Conservation (phyloP, 2,797 vertebrate species). For the Melanotaenia trifasciata region DNA sequence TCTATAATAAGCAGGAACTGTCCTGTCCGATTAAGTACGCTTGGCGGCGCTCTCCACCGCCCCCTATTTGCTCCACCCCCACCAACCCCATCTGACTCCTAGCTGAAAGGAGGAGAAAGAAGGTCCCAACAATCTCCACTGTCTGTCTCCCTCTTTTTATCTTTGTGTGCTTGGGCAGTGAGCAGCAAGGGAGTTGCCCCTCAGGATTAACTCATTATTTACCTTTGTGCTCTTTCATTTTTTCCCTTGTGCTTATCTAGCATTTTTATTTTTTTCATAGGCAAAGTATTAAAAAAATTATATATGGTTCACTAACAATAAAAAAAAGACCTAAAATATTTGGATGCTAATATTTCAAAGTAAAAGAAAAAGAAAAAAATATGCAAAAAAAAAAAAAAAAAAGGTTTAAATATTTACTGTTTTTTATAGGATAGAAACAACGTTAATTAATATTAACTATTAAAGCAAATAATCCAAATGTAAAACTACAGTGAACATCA, state of each 20-base stretch:
- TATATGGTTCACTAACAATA: background rate
- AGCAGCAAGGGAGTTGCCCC: constrained; percentile 36
- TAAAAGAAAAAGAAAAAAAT: background rate
- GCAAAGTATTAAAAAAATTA: background rate
- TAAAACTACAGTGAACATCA: no score
- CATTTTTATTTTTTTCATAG: background rate
- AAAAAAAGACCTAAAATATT: background rate
- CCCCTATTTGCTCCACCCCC: constrained; percentile 50
- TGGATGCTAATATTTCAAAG: no score
- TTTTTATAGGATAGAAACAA: no score
- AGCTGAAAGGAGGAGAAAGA: constrained; percentile 61
- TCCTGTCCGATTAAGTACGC: constrained; percentile 92
- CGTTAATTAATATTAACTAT: no score
- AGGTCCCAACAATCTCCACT: constrained; percentile 62
- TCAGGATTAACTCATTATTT: constrained; percentile 64
- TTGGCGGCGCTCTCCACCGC: constrained; percentile 70
- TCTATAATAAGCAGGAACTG: constrained; percentile 93
- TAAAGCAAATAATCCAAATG: no score
- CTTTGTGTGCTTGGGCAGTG: constrained; percentile 16
- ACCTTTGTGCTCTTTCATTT: background rate
- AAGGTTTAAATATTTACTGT: no score
- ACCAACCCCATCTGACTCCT: constrained; percentile 45
- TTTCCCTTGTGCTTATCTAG: background rate
- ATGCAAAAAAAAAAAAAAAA: no score
- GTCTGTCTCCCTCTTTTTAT: constrained; percentile 13